These are phyloP conservation scores for Schizopygopsis malacanthus DNA, from an alignment of 2,797 vertebrate species.

Conservation along the genomic window DNA sequence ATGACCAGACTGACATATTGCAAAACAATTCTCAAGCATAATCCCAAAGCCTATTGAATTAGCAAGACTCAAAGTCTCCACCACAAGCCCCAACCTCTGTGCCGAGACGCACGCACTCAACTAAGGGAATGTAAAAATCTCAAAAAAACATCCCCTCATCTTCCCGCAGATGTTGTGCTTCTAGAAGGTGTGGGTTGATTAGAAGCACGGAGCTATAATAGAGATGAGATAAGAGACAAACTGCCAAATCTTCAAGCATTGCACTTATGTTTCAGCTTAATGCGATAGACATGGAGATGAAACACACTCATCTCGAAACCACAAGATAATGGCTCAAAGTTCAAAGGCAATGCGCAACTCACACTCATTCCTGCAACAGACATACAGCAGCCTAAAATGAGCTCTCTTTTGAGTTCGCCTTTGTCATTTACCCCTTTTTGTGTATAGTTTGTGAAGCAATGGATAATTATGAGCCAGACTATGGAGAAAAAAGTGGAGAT, in stretches of 20 bases:
- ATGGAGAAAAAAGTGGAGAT: background rate
- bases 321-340: slow-evolving; percentile 29
- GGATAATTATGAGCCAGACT: slow-evolving; percentile 34
- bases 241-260: slow-evolving; percentile 27
- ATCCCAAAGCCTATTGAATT: slow-evolving; percentile 57
- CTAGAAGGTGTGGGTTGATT: slow-evolving; percentile 18
- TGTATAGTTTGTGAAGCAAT: slow-evolving; percentile 30
- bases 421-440: slow-evolving; percentile 6
- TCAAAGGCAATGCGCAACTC: slow-evolving; percentile 15
- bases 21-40: slow-evolving; percentile 58
- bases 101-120: background rate
- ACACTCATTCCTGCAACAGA: slow-evolving; percentile 26
- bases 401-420: slow-evolving; percentile 3
- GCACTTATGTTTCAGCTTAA: slow-evolving; percentile 48
- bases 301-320: slow-evolving; percentile 35
- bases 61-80: slow-evolving; percentile 45
- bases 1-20: slow-evolving; percentile 69
- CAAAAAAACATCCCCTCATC: background rate
- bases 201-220: background rate
- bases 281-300: slow-evolving; percentile 23
- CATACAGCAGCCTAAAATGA: slow-evolving; percentile 3
- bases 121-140: background rate
- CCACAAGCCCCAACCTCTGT: background rate
- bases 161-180: background rate
- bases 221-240: slow-evolving; percentile 48